Percentiles rank a stretch among this genome's conserved stretches.
These are phyloP conservation scores for Embiotoca jacksoni DNA, from an alignment of 2,113 vertebrate genomes.

Conservation along the genomic window DNA sequence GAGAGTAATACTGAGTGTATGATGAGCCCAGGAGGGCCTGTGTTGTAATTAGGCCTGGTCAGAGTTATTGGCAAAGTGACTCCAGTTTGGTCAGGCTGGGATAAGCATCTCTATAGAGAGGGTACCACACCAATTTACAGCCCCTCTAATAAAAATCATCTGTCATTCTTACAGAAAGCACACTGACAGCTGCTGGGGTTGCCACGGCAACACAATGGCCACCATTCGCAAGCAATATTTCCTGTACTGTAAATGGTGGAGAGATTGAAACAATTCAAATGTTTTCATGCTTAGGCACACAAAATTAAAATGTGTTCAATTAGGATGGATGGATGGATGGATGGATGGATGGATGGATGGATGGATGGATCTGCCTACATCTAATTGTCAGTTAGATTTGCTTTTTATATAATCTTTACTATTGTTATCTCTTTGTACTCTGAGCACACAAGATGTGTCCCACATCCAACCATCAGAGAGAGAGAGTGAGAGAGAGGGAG, in stretches of 20 bases:
- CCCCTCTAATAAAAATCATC: conserved; percentile 90
- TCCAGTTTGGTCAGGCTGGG: conserved; percentile 87
- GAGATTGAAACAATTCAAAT: conserved; percentile 15
- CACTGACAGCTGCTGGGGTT: conserved; percentile 85
- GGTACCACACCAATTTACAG: conserved; percentile 86
- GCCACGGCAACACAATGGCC: conserved; percentile 78
- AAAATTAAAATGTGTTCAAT: not conserved
- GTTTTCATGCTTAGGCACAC: not conserved
- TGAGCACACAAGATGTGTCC: too few relatives aligned
- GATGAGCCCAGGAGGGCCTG: conserved; percentile 70
- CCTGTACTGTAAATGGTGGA: conserved; percentile 49
- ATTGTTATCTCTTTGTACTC: not conserved
- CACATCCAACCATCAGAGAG: too few relatives aligned
- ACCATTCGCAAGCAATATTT: conserved; percentile 66
- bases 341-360: too few relatives aligned
- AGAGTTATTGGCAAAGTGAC: conserved; percentile 87
- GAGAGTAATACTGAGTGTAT: conserved; percentile 69
- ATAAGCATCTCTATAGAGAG: conserved; percentile 87
- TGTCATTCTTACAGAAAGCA: conserved; percentile 87
- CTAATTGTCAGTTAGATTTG: too few relatives aligned
- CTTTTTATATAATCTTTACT: not conserved
- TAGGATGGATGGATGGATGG: too few relatives aligned
- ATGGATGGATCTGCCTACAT: not conserved
- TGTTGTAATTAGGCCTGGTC: conserved; percentile 88
- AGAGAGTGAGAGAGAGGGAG: too few relatives aligned